A percentile compares a stretch with the other conserved stretches of the same genome.
These are phyloP conservation scores for Xiphydria camelus DNA, from an alignment of 2,888 invertebrate genomes.

Conservation along the genomic window DNA sequence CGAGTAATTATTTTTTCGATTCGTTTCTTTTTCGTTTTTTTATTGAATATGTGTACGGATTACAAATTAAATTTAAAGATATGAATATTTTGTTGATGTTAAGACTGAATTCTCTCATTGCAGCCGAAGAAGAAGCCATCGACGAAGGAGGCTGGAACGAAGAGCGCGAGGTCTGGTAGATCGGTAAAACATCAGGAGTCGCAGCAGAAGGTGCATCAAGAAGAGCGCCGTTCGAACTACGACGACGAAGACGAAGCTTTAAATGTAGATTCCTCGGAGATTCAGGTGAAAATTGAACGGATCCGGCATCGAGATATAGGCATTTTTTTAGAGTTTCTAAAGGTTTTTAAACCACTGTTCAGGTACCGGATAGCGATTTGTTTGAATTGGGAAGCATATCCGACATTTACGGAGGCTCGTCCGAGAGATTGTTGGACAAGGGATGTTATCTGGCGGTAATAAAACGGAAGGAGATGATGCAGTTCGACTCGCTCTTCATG, in stretches of 20 bases:
- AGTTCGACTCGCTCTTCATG: conserved; percentile 80
- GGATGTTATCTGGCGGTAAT: conserved; percentile 72
- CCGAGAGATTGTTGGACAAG: conserved; percentile 53
- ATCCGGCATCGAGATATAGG: background rate
- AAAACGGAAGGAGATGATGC: conserved; percentile 74
- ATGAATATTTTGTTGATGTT: background rate
- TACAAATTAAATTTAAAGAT: too few species aligned
- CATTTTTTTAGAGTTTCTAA: background rate
- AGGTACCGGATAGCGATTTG: conserved; percentile 73
- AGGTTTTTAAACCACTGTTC: conserved; percentile 13
- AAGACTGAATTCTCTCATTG: background rate
- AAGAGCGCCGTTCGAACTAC: conserved; percentile 21
- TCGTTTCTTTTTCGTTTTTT: too few species aligned
- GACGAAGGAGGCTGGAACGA: conserved; percentile 16
- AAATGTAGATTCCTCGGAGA: conserved; percentile 16
- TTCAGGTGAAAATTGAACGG: conserved; percentile 17
- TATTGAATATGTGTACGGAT: too few species aligned
- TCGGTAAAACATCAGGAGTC: conserved; percentile 21
- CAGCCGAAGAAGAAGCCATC: conserved; percentile 25
- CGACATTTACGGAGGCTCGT: conserved; percentile 62
- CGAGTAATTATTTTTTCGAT: too few species aligned
- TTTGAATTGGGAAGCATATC: conserved; percentile 69
- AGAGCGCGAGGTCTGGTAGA: conserved; percentile 19
- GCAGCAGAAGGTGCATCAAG: conserved; percentile 16
- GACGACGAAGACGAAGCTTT: conserved; percentile 27